Evolutionary conservation across 2,888 invertebrate species (phyloP).

Genomic region (Lasioglossum vierecki): DNA sequence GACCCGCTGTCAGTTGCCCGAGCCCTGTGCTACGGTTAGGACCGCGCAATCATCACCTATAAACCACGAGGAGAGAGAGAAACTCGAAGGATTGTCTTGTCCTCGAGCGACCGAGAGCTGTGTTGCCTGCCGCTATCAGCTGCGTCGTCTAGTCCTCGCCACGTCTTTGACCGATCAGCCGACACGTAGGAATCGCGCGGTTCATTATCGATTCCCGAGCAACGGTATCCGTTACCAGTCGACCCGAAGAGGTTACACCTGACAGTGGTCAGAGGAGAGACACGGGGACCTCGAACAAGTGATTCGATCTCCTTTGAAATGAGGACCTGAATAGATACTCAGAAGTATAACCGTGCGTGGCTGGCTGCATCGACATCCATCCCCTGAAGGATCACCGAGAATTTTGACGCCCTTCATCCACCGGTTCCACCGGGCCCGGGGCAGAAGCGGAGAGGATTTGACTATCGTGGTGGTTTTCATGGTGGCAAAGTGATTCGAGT

Average conservation of each 20-base stretch:
- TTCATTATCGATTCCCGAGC: conserved; percentile 11
- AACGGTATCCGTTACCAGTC: background rate
- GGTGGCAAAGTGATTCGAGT: conserved; percentile 49
- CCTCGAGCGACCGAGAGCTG: conserved; percentile 13
- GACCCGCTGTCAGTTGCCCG: conserved; percentile 84
- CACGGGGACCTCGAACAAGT: background rate
- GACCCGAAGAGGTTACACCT: conserved; percentile 16
- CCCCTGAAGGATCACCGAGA: background rate
- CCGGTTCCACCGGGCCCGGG: background rate
- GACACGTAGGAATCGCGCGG: conserved; percentile 18
- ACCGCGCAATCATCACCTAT: conserved; percentile 77
- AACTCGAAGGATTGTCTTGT: conserved; percentile 30
- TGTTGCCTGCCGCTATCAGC: conserved; percentile 4
- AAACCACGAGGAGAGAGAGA: conserved; percentile 49
- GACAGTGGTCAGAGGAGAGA: background rate
- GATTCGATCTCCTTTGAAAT: background rate
- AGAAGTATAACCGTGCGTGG: background rate
- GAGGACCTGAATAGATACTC: background rate
- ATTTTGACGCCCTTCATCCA: background rate
- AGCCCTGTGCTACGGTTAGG: conserved; percentile 84
- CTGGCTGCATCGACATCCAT: background rate
- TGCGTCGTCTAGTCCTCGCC: conserved; percentile 47
- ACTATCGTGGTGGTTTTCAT: conserved; percentile 46
- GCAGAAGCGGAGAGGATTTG: background rate
- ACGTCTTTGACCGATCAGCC: conserved; percentile 4